Conservation (phyloP, 2,113 vertebrate genomes). For the Chunga burmeisteri region DNA sequence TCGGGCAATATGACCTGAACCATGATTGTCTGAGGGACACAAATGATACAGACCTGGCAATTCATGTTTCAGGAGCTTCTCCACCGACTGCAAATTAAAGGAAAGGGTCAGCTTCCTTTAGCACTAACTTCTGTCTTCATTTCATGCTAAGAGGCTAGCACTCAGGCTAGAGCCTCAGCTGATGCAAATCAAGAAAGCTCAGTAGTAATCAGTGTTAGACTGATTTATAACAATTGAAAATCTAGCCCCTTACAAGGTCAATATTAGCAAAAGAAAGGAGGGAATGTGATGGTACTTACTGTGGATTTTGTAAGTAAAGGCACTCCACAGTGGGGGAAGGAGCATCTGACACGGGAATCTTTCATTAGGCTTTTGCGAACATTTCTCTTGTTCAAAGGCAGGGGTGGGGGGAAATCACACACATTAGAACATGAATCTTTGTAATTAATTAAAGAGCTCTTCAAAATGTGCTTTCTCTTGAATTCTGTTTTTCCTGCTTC, state of each 20-base stretch:
- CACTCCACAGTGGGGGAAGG: background rate
- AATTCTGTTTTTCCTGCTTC: background rate
- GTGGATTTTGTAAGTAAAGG: background rate
- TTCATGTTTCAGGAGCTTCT: background rate
- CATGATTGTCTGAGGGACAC: background rate
- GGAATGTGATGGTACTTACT: background rate
- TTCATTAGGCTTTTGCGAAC: background rate
- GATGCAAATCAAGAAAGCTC: conserved; percentile 53
- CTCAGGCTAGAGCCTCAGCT: background rate
- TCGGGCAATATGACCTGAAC: conserved; percentile 3
- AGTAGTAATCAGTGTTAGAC: conserved; percentile 23
- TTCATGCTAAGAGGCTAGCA: conserved; percentile 9
- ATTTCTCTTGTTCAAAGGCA: background rate
- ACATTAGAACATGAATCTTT: background rate
- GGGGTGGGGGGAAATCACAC: background rate
- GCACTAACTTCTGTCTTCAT: conserved; percentile 4
- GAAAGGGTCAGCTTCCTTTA: conserved; percentile 11
- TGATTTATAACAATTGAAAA: conserved; percentile 29
- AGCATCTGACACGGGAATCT: background rate
- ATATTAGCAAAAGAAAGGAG: conserved; percentile 41
- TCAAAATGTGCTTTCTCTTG: background rate
- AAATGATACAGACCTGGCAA: background rate
- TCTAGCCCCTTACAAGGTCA: conserved; percentile 34
- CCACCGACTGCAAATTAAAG: background rate
- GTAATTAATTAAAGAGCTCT: conserved; percentile 18